Conservation (phyloP, 2,888 invertebrate species). For the Cephus rjabovi region DNA sequence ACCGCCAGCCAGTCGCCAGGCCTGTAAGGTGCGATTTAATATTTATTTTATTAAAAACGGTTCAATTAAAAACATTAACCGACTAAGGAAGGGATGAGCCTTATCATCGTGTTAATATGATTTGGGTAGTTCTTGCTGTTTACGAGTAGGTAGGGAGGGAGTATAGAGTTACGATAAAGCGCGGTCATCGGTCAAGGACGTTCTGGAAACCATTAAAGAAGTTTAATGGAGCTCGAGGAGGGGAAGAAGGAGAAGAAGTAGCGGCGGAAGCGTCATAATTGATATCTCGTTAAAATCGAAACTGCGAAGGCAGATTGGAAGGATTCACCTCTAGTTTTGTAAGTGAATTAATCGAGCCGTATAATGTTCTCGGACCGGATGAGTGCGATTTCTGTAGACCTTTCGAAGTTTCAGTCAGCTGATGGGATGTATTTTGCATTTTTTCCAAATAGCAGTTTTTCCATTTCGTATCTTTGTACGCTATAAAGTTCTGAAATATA, state of each 20-base stretch:
- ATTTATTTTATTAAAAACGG: neutral
- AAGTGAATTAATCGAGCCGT: conserved; percentile 55
- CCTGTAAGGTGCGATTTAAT: conserved; percentile 46
- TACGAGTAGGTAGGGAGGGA: neutral
- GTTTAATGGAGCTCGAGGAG: neutral
- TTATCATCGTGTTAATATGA: neutral
- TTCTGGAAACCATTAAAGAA: neutral
- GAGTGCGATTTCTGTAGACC: conserved; percentile 14
- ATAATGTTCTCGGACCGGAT: conserved; percentile 39
- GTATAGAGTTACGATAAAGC: neutral
- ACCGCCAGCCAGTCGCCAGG: conserved; percentile 66
- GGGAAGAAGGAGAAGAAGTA: neutral
- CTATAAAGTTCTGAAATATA: conserved; percentile 62
- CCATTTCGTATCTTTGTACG: conserved; percentile 64
- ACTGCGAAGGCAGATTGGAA: neutral
- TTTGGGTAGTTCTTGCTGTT: neutral
- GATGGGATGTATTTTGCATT: conserved; percentile 25
- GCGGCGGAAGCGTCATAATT: neutral
- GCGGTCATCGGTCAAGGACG: neutral
- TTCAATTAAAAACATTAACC: neutral
- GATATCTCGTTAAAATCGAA: neutral
- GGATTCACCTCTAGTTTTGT: conserved; percentile 65
- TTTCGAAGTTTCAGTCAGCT: conserved; percentile 15
- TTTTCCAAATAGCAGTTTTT: conserved; percentile 67
- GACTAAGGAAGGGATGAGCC: neutral